These are phyloP conservation scores for Theristicus caerulescens DNA, from an alignment of 2,113 vertebrate genomes.

Conservation along the genomic window DNA sequence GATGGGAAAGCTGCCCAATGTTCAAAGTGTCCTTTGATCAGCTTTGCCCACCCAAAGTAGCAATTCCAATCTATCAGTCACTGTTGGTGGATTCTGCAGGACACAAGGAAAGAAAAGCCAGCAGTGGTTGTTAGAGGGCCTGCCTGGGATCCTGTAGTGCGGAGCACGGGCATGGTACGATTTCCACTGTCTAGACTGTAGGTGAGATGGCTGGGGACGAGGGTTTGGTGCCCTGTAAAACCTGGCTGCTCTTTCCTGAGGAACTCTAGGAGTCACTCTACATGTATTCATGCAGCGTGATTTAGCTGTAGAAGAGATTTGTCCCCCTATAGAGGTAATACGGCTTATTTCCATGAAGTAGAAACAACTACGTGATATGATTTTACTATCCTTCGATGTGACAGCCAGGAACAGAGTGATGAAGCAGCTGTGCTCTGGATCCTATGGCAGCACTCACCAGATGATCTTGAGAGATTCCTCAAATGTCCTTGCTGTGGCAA, in stretches of 20 bases:
- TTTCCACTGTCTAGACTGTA: not conserved
- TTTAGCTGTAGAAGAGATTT: not conserved
- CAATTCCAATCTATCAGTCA: not conserved
- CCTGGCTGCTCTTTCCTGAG: not conserved
- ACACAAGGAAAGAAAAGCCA: not conserved
- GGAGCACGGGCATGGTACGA: accelerated
- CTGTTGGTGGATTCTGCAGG: not conserved
- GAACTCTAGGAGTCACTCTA: not conserved
- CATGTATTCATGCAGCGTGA: not conserved
- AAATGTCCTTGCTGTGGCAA: not conserved
- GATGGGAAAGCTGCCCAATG: not conserved
- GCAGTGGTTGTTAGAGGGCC: not conserved
- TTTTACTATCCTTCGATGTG: not conserved
- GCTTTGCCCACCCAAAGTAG: not conserved
- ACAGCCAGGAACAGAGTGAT: not conserved
- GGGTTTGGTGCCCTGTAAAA: not conserved
- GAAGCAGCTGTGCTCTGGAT: not conserved
- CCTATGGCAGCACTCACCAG: not conserved
- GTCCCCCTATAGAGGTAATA: not conserved
- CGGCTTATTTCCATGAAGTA: not conserved
- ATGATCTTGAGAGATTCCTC: not conserved
- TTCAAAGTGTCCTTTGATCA: not conserved
- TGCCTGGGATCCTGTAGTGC: not conserved
- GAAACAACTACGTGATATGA: not conserved
- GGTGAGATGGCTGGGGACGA: not conserved